Evolutionary conservation across 1,140 invertebrate genomes (phyloP), one percentile per base, ranked within the genome.

Genomic region (Drosophila miranda): DNA sequence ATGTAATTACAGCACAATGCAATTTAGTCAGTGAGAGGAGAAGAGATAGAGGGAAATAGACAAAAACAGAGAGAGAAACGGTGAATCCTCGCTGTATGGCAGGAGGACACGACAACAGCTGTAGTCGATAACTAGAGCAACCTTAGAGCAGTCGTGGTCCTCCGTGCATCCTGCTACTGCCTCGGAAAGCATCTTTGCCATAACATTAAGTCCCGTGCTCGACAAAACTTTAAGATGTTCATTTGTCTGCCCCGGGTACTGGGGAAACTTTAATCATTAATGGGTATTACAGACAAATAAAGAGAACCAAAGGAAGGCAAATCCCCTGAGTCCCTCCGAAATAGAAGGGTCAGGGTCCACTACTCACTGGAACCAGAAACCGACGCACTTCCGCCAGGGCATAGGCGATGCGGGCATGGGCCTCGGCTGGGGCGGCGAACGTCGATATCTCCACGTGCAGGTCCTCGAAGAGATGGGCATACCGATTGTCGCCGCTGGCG

Each of bases 371-470:
- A 61, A 95, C 95, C 68, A 95, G 89, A 91, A 95, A 95, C 73
- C 94, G 93, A 75, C 95, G 92, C 30, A 97, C 93, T 93, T 97
- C 96, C 19, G 94, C 94, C 41, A 97, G 91, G 6, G 96, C 96
- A 86, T 95, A 96, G 13, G 96, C 95, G 42, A 98, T 95, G 67
- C 97, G 92, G n/a, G 95, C 95, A 88, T 98, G 97, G 7, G 96
- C 97, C 91, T 98, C 96, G 19, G 96, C 95, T 0, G 96, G 95
- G 2, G 96, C 95, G 11, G 96, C 96, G 90, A 94, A 93, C 2
- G 96, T 96, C 54, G 96, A 96, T 62, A 98, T 96, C 91, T 97
- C 95, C 1, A 98, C 96, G 92, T 98, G 97, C 6, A 98, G 93
- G 80, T 98, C 96, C 78, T 98, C 97, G 70, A 94, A 95, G 14